These are phyloP conservation scores for Equus quagga DNA, from an alignment of 2,113 vertebrate species.

Conservation along the genomic window DNA sequence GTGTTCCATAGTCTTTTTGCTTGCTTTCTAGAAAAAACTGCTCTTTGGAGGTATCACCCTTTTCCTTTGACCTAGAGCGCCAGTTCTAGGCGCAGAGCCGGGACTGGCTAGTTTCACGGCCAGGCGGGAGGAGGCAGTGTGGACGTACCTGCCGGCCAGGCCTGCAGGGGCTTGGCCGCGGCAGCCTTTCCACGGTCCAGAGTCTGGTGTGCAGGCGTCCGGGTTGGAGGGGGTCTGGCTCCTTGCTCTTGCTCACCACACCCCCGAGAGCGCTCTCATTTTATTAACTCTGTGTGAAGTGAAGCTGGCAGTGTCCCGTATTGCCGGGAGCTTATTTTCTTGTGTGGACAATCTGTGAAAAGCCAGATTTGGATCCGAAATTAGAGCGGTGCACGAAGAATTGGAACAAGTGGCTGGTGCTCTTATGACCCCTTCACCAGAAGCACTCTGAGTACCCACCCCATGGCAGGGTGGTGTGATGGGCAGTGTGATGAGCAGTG, in stretches of 20 bases:
- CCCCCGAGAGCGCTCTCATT: neutral
- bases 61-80: neutral
- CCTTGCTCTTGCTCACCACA: rapidly evolving
- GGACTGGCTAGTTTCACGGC: neutral
- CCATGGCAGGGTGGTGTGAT: neutral
- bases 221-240: neutral
- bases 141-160: neutral
- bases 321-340: neutral
- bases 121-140: neutral
- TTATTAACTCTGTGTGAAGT: neutral
- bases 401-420: neutral
- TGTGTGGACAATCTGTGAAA: neutral
- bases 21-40: neutral
- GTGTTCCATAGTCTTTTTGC: neutral
- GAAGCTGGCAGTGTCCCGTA: neutral
- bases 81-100: neutral
- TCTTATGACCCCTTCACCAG: neutral
- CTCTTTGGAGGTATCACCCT: neutral
- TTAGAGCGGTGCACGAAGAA: neutral
- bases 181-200: neutral
- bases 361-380: neutral
- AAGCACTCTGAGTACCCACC: neutral
- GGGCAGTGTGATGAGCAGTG: too few relatives aligned
- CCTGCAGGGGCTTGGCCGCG: neutral
- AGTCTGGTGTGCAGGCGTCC: neutral